Evolutionary conservation across 2,888 invertebrate genomes (phyloP), one percentile per base, ranked within the genome.

Genomic region (Terebella lapidaria): DNA sequence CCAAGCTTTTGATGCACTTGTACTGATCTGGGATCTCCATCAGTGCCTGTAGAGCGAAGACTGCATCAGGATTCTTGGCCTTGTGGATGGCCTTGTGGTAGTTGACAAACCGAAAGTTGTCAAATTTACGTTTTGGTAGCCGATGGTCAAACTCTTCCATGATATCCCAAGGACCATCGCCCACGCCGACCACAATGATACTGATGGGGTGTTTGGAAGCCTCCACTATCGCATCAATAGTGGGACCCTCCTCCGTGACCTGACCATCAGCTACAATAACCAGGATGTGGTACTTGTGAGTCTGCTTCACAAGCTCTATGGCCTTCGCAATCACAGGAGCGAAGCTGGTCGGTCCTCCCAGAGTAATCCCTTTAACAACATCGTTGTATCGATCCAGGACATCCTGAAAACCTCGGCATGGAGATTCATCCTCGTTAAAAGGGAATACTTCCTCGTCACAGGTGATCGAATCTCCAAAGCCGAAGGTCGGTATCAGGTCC

Each of bases 101-200:
- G 64, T 83, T 81, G 45, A 84, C 83, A 68, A 84, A 84, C 63
- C 83, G 83, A 73, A 84, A 84, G 67, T 84, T 84, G 71, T 84
- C 84, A 75, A 83, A 84, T 45, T 78, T 75, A 28, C 83, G 68
- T 62, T 81, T 79, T 1, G 83, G 81, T n/a, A 84, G 70, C 2
- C 78, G 74, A 64, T 83, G 80, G 68, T 84, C 83, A 65, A 83
- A 83, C 26, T 75, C 72, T 28, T 75, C 78, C 81, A 83, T 82
- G 62, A 79, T 77, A 42, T 81, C 80, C 84, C 84, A 84, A 0
- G 84, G 84, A 4, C 84, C 84, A 64, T 84, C 84, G 2, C 84
- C 84, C n/a, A 84, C 83, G 0, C 84, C 84, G 1, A 84, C 82
- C 18, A 83, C 80, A 54, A 83, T 80, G 61, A 84, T 82, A 51